Evolutionary conservation across 2,797 vertebrate genomes (phyloP).

Genomic region (Atherinosoma microstoma): DNA sequence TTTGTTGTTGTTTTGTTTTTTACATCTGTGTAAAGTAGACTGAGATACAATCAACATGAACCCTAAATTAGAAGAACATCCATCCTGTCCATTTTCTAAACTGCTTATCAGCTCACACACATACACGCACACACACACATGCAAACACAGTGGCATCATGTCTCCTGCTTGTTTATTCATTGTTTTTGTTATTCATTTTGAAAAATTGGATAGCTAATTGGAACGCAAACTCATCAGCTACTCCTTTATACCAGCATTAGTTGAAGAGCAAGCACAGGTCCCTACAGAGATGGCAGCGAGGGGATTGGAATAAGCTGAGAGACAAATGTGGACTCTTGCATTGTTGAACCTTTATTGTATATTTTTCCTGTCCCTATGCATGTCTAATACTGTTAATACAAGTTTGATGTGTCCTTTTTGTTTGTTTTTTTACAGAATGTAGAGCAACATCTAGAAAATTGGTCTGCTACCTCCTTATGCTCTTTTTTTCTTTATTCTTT

Average conservation of each 20-base stretch:
- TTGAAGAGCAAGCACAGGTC: conserved; percentile 10
- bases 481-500: conserved; percentile 3
- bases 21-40: not conserved
- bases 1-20: not conserved
- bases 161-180: not conserved
- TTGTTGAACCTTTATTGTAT: conserved; percentile 20
- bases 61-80: conserved; percentile 12
- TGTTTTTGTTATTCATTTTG: conserved; percentile 12
- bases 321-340: conserved; percentile 7
- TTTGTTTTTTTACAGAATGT: not conserved
- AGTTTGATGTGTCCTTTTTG: not conserved
- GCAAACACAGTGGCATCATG: not conserved
- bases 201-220: conserved; percentile 23
- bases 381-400: conserved; percentile 21
- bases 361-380: conserved; percentile 7
- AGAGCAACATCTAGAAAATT: not conserved
- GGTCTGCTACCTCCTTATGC: not conserved
- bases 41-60: not conserved
- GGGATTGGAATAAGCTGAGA: conserved; percentile 34
- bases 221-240: conserved; percentile 18
- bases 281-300: conserved; percentile 23
- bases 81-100: conserved; percentile 15
- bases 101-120: conserved; percentile 22
- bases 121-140: not conserved
- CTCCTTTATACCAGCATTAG: conserved; percentile 17